Evolutionary conservation across 2,888 invertebrate species (phyloP).

Genomic region (Frankliniella fusca): DNA sequence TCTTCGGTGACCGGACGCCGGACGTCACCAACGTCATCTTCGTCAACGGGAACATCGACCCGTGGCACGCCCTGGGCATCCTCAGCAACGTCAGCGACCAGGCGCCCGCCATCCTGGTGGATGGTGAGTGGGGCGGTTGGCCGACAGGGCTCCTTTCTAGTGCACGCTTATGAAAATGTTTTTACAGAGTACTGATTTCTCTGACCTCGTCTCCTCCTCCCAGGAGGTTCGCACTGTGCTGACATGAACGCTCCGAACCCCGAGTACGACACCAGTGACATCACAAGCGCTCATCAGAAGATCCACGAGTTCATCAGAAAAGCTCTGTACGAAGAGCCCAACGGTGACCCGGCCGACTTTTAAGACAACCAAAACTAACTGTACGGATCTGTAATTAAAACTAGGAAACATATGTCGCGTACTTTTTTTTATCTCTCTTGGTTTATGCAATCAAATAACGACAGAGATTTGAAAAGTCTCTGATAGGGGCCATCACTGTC

Average conservation of each 20-base stretch:
- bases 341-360: not conserved
- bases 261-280: not conserved
- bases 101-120: not conserved
- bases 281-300: not conserved
- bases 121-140: not conserved
- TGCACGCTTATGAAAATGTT: not conserved
- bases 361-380: too few relatives aligned
- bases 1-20: constrained; percentile 33
- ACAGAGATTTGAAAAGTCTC: too few relatives aligned
- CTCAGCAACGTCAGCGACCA: constrained; percentile 2
- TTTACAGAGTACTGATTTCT: too few relatives aligned
- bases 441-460: too few relatives aligned
- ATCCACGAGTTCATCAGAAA: not conserved
- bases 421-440: too few relatives aligned
- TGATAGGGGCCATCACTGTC: too few relatives aligned
- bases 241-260: not conserved
- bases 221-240: not conserved
- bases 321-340: not conserved
- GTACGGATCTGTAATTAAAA: too few relatives aligned
- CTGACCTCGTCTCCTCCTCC: not conserved
- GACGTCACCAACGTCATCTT: constrained; percentile 35
- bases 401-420: too few relatives aligned
- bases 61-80: constrained; percentile 35
- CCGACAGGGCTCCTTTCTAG: too few relatives aligned
- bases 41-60: constrained; percentile 34